A percentile compares a stretch with the other conserved stretches of the same genome.
phyloP scores from a whole-genome alignment of 2,797 vertebrate genomes.

The Ctenopoma kingsleyae region DNA sequence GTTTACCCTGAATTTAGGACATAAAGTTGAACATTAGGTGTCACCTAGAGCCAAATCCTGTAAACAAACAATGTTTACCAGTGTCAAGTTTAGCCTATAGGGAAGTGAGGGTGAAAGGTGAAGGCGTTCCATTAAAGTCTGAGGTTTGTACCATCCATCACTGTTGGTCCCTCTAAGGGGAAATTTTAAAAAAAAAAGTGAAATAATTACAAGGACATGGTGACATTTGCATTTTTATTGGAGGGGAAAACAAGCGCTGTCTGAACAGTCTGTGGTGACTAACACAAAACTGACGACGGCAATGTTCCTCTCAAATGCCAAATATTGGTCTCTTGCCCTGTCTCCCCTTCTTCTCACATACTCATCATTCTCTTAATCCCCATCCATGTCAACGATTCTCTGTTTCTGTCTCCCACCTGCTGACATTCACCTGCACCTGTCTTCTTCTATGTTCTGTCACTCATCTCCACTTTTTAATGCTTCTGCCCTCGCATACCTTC shows the following conservation, averaged over 20 bases:
- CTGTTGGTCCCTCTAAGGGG: slow-evolving; percentile 16
- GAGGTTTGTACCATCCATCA: slow-evolving; percentile 52
- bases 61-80: slow-evolving; percentile 25
- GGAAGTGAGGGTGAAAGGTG: slow-evolving; percentile 21
- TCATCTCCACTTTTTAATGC: neutral
- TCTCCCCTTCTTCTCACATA: slow-evolving; percentile 22
- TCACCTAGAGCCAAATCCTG: slow-evolving; percentile 25
- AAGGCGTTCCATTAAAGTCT: slow-evolving; percentile 41
- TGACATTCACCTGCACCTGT: slow-evolving; percentile 37
- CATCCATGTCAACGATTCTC: slow-evolving; percentile 1
- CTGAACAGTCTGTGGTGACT: slow-evolving; percentile 51
- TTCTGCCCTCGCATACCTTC: slow-evolving; percentile 5
- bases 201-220: slow-evolving; percentile 62
- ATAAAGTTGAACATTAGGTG: neutral
- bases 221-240: slow-evolving; percentile 70
- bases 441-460: slow-evolving; percentile 1
- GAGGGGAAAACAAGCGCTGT: slow-evolving; percentile 38
- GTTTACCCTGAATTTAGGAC: neutral
- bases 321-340: slow-evolving; percentile 45
- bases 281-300: slow-evolving; percentile 50
- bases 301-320: slow-evolving; percentile 62
- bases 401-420: neutral
- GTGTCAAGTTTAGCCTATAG: slow-evolving; percentile 22
- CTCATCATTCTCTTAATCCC: slow-evolving; percentile 41
- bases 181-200: slow-evolving; percentile 22